phyloP scores from a whole-genome alignment of 1,140 invertebrate genomes.

The Macrobrachium nipponense region DNA sequence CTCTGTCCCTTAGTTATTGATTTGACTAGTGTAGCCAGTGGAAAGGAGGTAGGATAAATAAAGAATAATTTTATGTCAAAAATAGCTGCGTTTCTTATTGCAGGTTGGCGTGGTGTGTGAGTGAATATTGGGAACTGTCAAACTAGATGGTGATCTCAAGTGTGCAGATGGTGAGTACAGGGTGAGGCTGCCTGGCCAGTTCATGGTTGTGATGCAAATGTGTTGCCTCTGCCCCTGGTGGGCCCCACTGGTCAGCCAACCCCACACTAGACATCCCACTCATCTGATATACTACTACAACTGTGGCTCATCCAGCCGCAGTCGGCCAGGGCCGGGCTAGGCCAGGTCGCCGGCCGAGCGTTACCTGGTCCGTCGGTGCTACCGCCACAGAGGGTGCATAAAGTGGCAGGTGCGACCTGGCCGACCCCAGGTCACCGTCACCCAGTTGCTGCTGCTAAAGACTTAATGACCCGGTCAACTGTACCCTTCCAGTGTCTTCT shows the following conservation, averaged over 20 bases:
- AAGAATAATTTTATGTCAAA: too few species aligned
- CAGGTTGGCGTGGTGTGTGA: constrained; percentile 45
- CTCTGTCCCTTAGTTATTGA: too few species aligned
- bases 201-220: constrained; percentile 58
- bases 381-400: constrained; percentile 52
- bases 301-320: constrained; percentile 33
- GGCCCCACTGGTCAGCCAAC: constrained; percentile 60
- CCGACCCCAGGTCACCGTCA: constrained; percentile 53
- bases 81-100: background rate
- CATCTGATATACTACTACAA: background rate
- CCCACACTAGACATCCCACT: constrained; percentile 54
- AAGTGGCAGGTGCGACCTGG: constrained; percentile 48
- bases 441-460: constrained; percentile 53
- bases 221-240: constrained; percentile 61
- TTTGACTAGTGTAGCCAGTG: too few species aligned
- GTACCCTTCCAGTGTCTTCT: constrained; percentile 56
- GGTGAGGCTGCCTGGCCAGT: constrained; percentile 61
- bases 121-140: constrained; percentile 56
- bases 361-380: constrained; percentile 51
- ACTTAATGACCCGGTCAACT: constrained; percentile 51
- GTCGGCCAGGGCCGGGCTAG: constrained; percentile 48
- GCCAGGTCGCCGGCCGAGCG: constrained; percentile 49
- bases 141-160: constrained; percentile 57
- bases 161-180: constrained; percentile 37
- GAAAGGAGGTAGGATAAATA: background rate